phyloP scores from a whole-genome alignment of 2,888 invertebrate species.

The Agrotis ipsilon region DNA sequence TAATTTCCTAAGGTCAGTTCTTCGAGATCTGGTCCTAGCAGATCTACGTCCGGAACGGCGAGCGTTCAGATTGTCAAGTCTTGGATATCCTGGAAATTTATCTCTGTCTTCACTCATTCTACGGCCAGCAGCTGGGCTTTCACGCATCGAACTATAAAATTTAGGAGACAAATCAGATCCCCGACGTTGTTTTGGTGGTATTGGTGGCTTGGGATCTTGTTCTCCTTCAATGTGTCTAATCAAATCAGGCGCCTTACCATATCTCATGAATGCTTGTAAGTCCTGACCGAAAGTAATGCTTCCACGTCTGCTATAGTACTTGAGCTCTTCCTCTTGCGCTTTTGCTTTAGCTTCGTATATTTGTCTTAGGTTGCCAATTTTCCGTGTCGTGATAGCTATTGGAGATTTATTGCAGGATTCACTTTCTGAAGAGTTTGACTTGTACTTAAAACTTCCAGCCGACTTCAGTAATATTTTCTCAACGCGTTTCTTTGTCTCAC shows the following conservation, averaged over 20 bases:
- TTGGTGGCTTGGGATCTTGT: conserved; percentile 83
- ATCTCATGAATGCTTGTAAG: conserved; percentile 77
- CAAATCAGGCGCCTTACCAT: conserved; percentile 80
- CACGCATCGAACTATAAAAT: conserved; percentile 72
- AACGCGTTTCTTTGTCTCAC: conserved; percentile 82
- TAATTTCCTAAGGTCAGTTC: conserved; percentile 84
- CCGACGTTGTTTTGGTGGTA: conserved; percentile 84
- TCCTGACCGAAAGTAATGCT: conserved; percentile 83
- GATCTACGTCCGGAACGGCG: conserved; percentile 85
- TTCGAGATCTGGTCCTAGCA: conserved; percentile 82
- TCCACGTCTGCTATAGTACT: conserved; percentile 81
- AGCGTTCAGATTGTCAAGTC: conserved; percentile 81
- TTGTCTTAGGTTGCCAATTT: conserved; percentile 94
- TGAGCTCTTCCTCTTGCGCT: conserved; percentile 77
- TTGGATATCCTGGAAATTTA: conserved; percentile 78
- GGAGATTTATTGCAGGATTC: conserved; percentile 75
- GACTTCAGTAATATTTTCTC: conserved; percentile 92
- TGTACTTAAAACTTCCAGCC: conserved; percentile 94
- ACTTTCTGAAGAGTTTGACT: conserved; percentile 78
- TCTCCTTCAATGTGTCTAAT: conserved; percentile 78
- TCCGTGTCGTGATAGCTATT: conserved; percentile 87
- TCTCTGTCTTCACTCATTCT: conserved; percentile 84
- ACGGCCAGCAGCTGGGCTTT: conserved; percentile 81
- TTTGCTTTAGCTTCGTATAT: conserved; percentile 94
- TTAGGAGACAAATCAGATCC: conserved; percentile 77